Evolutionary conservation across 2,888 invertebrate genomes (phyloP).

Genomic region (Tenthredo distinguenda): DNA sequence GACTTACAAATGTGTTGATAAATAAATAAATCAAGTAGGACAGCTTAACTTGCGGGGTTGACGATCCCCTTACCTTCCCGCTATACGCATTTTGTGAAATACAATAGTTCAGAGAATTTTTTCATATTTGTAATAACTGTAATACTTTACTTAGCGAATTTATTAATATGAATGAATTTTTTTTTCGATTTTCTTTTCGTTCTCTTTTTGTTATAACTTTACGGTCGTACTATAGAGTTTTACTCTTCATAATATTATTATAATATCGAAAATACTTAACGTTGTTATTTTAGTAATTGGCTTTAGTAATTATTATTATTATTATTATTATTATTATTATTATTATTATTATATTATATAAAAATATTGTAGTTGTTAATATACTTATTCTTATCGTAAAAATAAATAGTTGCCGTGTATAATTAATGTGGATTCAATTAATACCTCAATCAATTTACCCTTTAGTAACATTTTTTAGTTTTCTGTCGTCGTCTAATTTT

Average conservation of each 20-base stretch:
- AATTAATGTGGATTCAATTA: conserved; percentile 33
- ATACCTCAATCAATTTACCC: background rate
- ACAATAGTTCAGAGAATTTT: background rate
- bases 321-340: conserved; percentile 3
- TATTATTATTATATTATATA: conserved; percentile 35
- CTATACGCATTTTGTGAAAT: background rate
- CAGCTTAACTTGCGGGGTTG: background rate
- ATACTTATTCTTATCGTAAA: conserved; percentile 36
- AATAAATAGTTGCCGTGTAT: conserved; percentile 32
- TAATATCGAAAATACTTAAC: conserved; percentile 25
- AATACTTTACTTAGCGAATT: conserved; percentile 6
- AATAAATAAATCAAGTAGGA: background rate
- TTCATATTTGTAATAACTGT: conserved; percentile 33
- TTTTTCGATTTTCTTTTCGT: background rate
- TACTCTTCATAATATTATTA: conserved; percentile 15
- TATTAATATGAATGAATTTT: conserved; percentile 15
- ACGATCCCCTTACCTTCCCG: no score
- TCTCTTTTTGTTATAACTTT: background rate
- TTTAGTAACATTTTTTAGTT: background rate
- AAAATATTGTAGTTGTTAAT: conserved; percentile 33
- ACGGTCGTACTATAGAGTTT: conserved; percentile 12
- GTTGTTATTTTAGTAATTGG: conserved; percentile 28
- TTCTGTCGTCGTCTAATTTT: background rate
- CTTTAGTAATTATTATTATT: conserved; percentile 15
- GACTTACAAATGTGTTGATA: background rate